Evolutionary conservation across 2,113 vertebrate genomes (phyloP).

Genomic region (Oryzias woworae): DNA sequence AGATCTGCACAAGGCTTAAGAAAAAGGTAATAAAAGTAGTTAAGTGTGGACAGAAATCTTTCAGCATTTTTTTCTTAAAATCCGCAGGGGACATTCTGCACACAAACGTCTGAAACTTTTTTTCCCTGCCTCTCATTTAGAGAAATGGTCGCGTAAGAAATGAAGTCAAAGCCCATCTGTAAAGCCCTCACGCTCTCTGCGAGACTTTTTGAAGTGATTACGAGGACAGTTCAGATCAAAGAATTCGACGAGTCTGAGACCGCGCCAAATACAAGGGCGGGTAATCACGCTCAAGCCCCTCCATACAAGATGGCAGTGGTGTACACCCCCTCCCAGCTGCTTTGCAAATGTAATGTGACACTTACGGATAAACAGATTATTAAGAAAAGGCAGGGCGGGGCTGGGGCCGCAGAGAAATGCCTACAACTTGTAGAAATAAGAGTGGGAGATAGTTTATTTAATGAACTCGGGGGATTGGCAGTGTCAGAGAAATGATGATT

Average conservation of each 20-base stretch:
- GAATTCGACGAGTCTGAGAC: conserved; percentile 76
- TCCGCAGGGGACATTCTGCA: too few relatives aligned
- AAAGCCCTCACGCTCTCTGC: conserved; percentile 71
- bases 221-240: conserved; percentile 79
- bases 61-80: too few relatives aligned
- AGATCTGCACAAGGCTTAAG: too few relatives aligned
- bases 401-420: conserved; percentile 1
- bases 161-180: conserved; percentile 40
- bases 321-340: conserved; percentile 63
- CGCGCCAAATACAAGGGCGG: conserved; percentile 67
- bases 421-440: conserved; percentile 43
- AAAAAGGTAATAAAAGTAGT: too few relatives aligned
- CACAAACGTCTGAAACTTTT: too few relatives aligned
- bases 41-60: too few relatives aligned
- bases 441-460: conserved; percentile 44
- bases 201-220: conserved; percentile 77
- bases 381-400: conserved; percentile 42
- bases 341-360: conserved; percentile 73
- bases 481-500: conserved; percentile 56
- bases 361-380: conserved; percentile 78
- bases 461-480: conserved; percentile 54
- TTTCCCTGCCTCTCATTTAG: neutral
- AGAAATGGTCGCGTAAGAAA: neutral
- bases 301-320: conserved; percentile 61
- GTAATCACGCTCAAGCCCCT: conserved; percentile 72